A percentile compares a stretch with the other conserved stretches of the same genome.
phyloP scores from a whole-genome alignment of 1,140 invertebrate species.

The Pristionchus pacificus region DNA sequence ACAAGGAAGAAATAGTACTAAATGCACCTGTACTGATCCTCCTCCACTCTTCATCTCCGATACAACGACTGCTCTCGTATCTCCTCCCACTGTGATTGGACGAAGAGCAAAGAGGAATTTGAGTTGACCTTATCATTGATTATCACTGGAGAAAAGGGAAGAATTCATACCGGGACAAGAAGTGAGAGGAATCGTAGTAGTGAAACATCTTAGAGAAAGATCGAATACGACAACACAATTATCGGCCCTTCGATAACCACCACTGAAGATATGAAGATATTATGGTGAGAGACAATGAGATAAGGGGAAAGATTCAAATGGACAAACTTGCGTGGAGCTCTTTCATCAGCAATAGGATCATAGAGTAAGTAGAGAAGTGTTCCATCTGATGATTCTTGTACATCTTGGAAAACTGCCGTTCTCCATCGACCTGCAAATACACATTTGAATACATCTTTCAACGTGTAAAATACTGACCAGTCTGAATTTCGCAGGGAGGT shows the following conservation, averaged over 20 bases:
- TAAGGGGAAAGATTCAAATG: not conserved
- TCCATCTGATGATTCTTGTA: constrained; percentile 53
- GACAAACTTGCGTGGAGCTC: not conserved
- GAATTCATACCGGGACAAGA: not conserved
- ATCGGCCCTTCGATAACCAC: constrained; percentile 48
- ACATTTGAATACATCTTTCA: not conserved
- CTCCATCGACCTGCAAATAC: not conserved
- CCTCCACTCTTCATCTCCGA: constrained; percentile 33
- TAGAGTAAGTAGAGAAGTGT: constrained; percentile 54
- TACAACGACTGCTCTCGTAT: constrained; percentile 48
- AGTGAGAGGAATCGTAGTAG: constrained; percentile 49
- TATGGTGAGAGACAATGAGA: not conserved
- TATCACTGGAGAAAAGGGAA: not conserved
- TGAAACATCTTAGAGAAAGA: constrained; percentile 47
- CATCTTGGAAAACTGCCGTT: constrained; percentile 40
- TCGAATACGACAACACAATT: constrained; percentile 51
- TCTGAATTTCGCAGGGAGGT: not conserved
- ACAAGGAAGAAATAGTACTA: too few species aligned
- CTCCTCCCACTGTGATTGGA: constrained; percentile 40
- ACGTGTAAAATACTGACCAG: not conserved
- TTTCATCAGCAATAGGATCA: constrained; percentile 52
- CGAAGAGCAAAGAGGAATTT: constrained; percentile 53
- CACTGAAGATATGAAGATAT: constrained; percentile 24
- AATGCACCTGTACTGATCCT: too few species aligned
- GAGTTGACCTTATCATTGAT: not conserved